Evolutionary conservation across 2,888 invertebrate species (phyloP).

Genomic region (Habrosyne pyritoides): DNA sequence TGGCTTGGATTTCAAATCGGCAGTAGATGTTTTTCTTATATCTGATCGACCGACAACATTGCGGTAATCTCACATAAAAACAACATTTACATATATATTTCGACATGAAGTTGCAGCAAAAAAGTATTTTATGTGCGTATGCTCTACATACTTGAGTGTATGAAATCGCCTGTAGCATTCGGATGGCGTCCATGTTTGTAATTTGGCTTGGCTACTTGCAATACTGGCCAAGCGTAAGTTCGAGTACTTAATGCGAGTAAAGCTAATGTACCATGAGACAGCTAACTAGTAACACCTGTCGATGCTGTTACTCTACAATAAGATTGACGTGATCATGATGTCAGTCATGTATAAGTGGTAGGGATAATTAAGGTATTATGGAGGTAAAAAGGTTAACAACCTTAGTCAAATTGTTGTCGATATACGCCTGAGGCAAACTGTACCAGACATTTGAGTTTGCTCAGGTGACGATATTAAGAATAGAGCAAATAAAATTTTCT

Average conservation of each 20-base stretch:
- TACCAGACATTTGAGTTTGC: background rate
- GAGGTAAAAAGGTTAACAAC: background rate
- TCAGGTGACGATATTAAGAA: background rate
- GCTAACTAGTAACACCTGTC: conserved; percentile 43
- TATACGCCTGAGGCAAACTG: conserved; percentile 2
- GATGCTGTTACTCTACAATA: conserved; percentile 25
- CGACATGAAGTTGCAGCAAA: background rate
- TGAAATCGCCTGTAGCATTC: background rate
- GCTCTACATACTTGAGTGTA: background rate
- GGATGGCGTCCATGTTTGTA: background rate
- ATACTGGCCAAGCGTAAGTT: conserved; percentile 9
- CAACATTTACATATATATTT: conserved; percentile 3
- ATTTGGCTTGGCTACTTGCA: background rate
- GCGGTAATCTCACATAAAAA: conserved; percentile 3
- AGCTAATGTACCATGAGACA: conserved; percentile 33
- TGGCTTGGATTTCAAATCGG: background rate
- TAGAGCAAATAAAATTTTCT: background rate
- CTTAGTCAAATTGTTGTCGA: background rate
- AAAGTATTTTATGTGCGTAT: background rate
- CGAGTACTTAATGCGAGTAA: conserved; percentile 19
- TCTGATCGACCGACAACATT: conserved; percentile 1
- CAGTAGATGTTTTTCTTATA: background rate
- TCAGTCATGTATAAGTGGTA: background rate
- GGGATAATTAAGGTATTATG: background rate
- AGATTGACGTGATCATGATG: conserved; percentile 17